Conservation (phyloP, 2,113 vertebrate genomes). For the Rhabdomys dilectus region DNA sequence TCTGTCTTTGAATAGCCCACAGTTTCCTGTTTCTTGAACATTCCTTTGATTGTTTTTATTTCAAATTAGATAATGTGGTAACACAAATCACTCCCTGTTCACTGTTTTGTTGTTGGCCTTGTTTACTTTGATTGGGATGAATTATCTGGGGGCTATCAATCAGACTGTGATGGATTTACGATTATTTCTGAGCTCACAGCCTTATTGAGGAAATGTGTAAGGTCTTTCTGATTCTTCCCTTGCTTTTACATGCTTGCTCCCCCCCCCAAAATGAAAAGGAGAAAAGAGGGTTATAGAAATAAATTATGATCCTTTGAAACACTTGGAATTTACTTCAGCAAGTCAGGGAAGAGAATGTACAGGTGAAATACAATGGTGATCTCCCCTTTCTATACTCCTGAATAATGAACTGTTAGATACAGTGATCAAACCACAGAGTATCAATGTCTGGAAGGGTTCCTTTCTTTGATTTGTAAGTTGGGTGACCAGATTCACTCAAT, state of each 20-base stretch:
- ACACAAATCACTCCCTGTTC: background rate
- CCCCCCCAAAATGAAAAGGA: background rate
- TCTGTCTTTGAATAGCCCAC: background rate
- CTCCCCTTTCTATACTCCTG: background rate
- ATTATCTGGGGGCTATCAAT: background rate
- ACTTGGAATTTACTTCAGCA: background rate
- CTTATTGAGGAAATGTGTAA: no score
- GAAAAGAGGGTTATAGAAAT: background rate
- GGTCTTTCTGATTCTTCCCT: background rate
- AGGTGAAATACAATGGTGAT: background rate
- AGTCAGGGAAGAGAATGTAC: background rate
- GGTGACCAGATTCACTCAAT: background rate
- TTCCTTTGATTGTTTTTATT: background rate
- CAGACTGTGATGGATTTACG: background rate
- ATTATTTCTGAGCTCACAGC: background rate
- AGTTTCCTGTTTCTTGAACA: background rate
- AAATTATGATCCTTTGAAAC: background rate
- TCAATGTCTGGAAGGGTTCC: background rate
- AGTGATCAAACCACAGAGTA: background rate
- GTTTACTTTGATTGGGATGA: no score
- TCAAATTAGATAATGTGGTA: background rate
- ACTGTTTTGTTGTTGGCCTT: background rate
- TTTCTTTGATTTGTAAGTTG: background rate
- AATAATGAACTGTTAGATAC: no score
- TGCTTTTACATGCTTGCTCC: background rate